These are phyloP conservation scores for Carpatolechia fugitivella DNA, from an alignment of 2,888 invertebrate species.

Conservation along the genomic window DNA sequence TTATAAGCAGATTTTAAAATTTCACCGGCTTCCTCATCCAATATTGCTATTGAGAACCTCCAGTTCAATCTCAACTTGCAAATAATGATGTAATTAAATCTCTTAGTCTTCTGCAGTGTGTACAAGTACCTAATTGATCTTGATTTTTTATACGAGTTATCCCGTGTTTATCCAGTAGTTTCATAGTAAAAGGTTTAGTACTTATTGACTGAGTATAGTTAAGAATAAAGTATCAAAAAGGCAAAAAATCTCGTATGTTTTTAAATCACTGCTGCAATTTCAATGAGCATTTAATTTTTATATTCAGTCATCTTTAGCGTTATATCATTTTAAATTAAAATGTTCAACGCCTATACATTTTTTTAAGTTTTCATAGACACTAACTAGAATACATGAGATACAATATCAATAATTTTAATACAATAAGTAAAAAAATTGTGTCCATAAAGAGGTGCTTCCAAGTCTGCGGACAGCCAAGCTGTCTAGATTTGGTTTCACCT, in stretches of 20 bases:
- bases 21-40: no score
- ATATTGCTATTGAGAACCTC: no score
- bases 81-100: no score
- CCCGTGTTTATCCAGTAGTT: constrained; percentile 14
- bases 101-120: constrained; percentile 26
- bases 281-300: constrained; percentile 69
- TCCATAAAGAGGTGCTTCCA: not conserved
- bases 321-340: not conserved
- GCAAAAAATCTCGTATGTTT: constrained; percentile 38
- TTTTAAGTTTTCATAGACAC: not conserved
- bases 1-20: no score
- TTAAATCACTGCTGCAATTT: constrained; percentile 54
- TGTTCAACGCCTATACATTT: not conserved
- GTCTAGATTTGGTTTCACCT: not conserved
- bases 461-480: not conserved
- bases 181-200: constrained; percentile 31
- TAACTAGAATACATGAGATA: not conserved
- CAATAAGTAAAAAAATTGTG: constrained; percentile 10
- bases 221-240: constrained; percentile 52
- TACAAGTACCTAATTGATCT: not conserved
- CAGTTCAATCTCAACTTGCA: no score
- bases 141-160: constrained; percentile 1
- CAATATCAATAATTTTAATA: not conserved
- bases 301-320: constrained; percentile 18
- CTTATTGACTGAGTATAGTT: constrained; percentile 72